Conservation (phyloP, 1,140 invertebrate species). For the Homalodisca vitripennis region DNA sequence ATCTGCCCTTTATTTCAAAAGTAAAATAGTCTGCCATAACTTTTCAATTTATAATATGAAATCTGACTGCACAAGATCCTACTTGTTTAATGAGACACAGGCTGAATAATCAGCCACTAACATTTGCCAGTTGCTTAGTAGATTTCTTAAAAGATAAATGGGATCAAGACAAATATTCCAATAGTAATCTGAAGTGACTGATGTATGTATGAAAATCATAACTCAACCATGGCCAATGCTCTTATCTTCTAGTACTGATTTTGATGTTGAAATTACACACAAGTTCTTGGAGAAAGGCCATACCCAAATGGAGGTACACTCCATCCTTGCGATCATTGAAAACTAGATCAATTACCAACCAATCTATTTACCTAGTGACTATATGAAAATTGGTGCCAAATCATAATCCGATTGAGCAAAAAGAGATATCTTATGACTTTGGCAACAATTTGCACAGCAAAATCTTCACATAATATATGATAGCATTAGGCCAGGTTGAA, state of each 20-base stretch:
- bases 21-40: slow-evolving; percentile 49
- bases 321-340: slow-evolving; percentile 44
- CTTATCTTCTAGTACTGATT: slow-evolving; percentile 41
- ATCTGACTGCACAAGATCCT: slow-evolving; percentile 43
- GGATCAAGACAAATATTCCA: neutral
- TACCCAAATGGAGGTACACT: too few species aligned
- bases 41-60: slow-evolving; percentile 50
- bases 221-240: slow-evolving; percentile 45
- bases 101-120: slow-evolving; percentile 47
- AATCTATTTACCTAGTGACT: slow-evolving; percentile 26
- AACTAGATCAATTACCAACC: slow-evolving; percentile 37
- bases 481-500: neutral
- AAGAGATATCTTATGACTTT: neutral
- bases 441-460: neutral
- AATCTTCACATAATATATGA: neutral
- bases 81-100: slow-evolving; percentile 50
- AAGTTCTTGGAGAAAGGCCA: too few species aligned
- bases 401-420: neutral
- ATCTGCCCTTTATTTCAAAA: slow-evolving; percentile 50
- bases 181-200: slow-evolving; percentile 39
- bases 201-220: slow-evolving; percentile 46
- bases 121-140: slow-evolving; percentile 46
- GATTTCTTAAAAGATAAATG: slow-evolving; percentile 42
- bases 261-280: slow-evolving; percentile 49
- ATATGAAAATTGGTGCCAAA: slow-evolving; percentile 1